Percentiles rank a stretch among this genome's conserved stretches.
These are phyloP conservation scores for Exaiptasia diaphana DNA, from an alignment of 64 coral and sea anemone genomes.

Conservation along the genomic window DNA sequence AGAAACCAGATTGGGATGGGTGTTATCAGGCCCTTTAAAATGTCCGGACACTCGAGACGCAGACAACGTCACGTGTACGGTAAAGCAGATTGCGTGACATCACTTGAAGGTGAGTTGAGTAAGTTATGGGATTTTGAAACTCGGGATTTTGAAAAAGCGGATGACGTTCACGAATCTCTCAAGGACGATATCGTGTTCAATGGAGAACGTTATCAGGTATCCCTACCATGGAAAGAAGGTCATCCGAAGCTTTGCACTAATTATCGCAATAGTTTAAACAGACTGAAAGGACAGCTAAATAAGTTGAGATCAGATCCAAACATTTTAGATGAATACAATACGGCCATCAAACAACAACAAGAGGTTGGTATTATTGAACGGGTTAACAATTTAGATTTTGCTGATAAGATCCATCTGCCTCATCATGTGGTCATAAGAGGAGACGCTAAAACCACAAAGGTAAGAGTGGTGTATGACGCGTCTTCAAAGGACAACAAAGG, in stretches of 20 bases:
- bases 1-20: too few species aligned
- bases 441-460: background rate
- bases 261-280: background rate
- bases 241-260: background rate
- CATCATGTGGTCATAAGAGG: constrained; percentile 2
- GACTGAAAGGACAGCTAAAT: background rate
- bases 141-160: background rate
- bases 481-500: background rate
- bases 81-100: too few species aligned
- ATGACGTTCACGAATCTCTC: constrained; percentile 10
- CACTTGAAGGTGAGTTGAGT: background rate
- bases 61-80: too few species aligned
- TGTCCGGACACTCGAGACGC: too few species aligned
- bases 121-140: constrained; percentile 26
- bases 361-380: background rate
- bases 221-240: constrained; percentile 2
- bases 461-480: constrained; percentile 11
- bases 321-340: constrained; percentile 1
- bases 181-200: background rate
- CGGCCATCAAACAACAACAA: background rate
- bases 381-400: background rate
- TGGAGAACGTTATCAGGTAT: constrained; percentile 6
- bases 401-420: background rate
- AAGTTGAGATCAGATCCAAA: constrained; percentile 27
- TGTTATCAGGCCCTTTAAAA: too few species aligned